phyloP scores from a whole-genome alignment of 2,888 invertebrate species.

The Escarpia spicata region DNA sequence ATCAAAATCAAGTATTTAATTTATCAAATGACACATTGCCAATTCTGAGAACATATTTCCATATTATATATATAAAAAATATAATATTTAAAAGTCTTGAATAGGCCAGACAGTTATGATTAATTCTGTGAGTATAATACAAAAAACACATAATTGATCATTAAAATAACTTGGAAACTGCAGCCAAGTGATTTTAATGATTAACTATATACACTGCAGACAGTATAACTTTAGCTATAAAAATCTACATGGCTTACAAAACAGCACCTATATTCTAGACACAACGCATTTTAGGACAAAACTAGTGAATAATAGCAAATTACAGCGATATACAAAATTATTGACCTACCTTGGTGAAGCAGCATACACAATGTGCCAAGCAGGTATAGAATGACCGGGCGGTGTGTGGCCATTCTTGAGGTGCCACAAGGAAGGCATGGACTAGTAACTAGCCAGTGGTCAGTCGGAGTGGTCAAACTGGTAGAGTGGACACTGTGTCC shows the following conservation, averaged over 20 bases:
- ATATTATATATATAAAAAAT: too few relatives aligned
- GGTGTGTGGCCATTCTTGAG: neutral
- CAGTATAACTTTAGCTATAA: neutral
- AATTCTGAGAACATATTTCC: too few relatives aligned
- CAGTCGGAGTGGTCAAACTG: neutral
- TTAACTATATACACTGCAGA: neutral
- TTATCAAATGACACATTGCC: too few relatives aligned
- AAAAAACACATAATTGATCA: neutral
- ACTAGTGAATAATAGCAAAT: neutral
- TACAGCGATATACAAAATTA: neutral
- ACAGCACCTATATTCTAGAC: neutral
- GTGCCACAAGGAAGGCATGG: neutral
- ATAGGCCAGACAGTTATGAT: too few relatives aligned
- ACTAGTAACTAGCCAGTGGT: neutral
- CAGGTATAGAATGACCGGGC: neutral
- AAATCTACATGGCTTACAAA: neutral
- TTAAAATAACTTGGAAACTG: neutral
- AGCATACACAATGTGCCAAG: neutral
- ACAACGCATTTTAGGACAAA: neutral
- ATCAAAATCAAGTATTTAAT: too few relatives aligned
- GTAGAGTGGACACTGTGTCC: neutral
- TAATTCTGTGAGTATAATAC: neutral
- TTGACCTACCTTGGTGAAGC: neutral
- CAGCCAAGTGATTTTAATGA: neutral
- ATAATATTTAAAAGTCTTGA: too few relatives aligned